Evolutionary conservation across 2,888 invertebrate species (phyloP).

Genomic region (Zhengitettix transpicula): DNA sequence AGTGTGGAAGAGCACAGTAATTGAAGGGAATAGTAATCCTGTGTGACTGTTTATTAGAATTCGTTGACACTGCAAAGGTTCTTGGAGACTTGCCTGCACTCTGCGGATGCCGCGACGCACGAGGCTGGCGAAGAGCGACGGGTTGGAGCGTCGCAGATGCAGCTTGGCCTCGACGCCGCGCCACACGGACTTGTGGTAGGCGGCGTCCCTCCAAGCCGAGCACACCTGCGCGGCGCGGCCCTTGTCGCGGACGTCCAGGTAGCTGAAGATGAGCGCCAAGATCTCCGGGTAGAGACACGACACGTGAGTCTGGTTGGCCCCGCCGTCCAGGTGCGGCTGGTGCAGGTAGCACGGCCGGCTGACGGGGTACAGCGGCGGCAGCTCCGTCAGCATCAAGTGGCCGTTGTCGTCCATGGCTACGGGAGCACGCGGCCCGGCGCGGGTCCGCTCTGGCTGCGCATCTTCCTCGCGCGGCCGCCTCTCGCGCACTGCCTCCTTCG

Average conservation of each 20-base stretch:
- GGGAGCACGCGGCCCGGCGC: neutral
- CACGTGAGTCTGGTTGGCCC: slow-evolving; percentile 55
- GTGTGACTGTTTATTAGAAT: no score
- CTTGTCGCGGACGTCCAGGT: slow-evolving; percentile 73
- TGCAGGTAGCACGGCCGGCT: slow-evolving; percentile 26
- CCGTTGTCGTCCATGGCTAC: slow-evolving; percentile 32
- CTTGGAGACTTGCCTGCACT: slow-evolving; percentile 43
- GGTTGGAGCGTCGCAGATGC: slow-evolving; percentile 68
- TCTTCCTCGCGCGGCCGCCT: neutral
- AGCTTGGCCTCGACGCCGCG: slow-evolving; percentile 82
- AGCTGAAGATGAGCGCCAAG: slow-evolving; percentile 77
- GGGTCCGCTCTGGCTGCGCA: neutral
- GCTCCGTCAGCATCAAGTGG: slow-evolving; percentile 38
- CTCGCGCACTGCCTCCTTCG: slow-evolving; percentile 1
- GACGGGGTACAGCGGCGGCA: slow-evolving; percentile 35
- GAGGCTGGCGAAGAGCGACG: slow-evolving; percentile 69
- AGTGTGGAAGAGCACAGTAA: no score
- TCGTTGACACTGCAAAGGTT: no score
- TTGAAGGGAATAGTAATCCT: no score
- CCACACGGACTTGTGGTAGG: slow-evolving; percentile 87
- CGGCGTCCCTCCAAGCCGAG: slow-evolving; percentile 78
- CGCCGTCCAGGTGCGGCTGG: slow-evolving; percentile 31
- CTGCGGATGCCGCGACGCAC: slow-evolving; percentile 74
- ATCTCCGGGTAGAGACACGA: slow-evolving; percentile 84
- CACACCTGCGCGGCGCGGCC: slow-evolving; percentile 85